These are phyloP conservation scores for Micromys minutus DNA, from an alignment of 2,113 vertebrate genomes.

Conservation along the genomic window DNA sequence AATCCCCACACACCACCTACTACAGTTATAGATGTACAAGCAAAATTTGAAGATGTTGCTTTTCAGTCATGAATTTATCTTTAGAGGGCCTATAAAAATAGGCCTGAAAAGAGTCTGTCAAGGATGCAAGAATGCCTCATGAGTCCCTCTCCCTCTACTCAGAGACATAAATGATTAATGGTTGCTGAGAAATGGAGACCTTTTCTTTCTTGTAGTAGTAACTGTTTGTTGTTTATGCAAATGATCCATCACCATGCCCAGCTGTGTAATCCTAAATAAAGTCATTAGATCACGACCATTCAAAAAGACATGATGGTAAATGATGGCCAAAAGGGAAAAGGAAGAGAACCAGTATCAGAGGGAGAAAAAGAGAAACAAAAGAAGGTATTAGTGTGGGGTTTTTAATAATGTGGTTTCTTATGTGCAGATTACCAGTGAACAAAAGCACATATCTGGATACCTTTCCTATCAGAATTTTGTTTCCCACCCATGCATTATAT, in stretches of 20 bases:
- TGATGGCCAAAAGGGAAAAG: neutral
- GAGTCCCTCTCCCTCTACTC: neutral
- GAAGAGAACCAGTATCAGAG: neutral
- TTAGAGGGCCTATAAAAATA: neutral
- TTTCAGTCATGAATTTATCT: neutral
- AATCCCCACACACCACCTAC: neutral
- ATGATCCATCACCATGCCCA: neutral
- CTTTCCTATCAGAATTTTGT: neutral
- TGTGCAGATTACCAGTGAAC: neutral
- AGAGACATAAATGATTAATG: neutral
- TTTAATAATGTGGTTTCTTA: neutral
- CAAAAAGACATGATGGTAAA: neutral
- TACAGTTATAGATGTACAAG: neutral
- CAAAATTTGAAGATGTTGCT: neutral
- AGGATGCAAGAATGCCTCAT: neutral
- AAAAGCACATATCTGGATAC: neutral
- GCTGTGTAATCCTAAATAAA: neutral
- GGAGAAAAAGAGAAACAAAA: neutral
- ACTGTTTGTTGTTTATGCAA: neutral
- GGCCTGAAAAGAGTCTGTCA: neutral
- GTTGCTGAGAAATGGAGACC: neutral
- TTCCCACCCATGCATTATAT: neutral
- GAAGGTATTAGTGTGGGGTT: neutral
- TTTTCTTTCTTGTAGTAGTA: neutral
- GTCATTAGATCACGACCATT: neutral